phyloP scores from a whole-genome alignment of 2,888 invertebrate species.

The Ommatoiulus sabulosus region DNA sequence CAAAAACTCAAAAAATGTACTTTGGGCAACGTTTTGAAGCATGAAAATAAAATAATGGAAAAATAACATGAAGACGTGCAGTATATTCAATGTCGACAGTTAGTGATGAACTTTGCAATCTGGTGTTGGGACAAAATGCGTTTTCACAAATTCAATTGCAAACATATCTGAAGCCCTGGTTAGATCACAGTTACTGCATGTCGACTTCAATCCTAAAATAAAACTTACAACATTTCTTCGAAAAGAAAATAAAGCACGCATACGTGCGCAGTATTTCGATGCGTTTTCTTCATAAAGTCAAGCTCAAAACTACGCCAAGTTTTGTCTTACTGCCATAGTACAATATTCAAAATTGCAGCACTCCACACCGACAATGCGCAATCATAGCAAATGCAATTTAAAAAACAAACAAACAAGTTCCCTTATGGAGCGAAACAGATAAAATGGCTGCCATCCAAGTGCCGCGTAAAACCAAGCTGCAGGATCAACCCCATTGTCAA shows the following conservation, averaged over 20 bases:
- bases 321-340: background rate
- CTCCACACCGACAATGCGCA: background rate
- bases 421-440: background rate
- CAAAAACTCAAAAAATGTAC: too few species aligned
- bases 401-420: background rate
- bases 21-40: too few species aligned
- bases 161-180: too few species aligned
- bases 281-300: background rate
- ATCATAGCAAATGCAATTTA: background rate
- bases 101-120: too few species aligned
- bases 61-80: too few species aligned
- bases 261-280: background rate
- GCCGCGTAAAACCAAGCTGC: constrained; percentile 3
- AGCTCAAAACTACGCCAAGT: background rate
- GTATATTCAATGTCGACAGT: too few species aligned
- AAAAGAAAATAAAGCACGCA: too few species aligned
- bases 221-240: background rate
- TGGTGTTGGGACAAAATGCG: too few species aligned
- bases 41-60: too few species aligned
- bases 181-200: too few species aligned
- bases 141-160: too few species aligned
- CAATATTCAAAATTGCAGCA: background rate
- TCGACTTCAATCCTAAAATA: background rate
- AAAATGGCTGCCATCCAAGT: background rate
- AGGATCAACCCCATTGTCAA: constrained; percentile 21